Base-by-base conservation (phyloP, 1,140 invertebrate genomes). In the Watersipora subatra region DNA sequence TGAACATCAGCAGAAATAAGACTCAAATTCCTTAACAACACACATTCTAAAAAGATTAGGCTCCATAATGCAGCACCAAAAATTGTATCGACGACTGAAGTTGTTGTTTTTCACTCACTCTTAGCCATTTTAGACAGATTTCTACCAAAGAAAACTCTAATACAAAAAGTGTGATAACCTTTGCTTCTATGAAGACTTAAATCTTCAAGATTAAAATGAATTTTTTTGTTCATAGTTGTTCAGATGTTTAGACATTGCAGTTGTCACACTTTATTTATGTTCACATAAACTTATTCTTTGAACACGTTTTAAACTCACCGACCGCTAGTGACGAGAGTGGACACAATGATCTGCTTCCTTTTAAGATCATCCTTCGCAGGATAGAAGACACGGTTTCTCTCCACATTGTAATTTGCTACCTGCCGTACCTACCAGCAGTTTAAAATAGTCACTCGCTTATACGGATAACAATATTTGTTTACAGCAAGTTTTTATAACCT, bases 241-340 rank as follows among this genome's bases (percentile, higher is more conserved):
- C n/a, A 7, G n/a, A 7, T 46, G 34, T 12, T 46, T n/a, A 46
- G 7, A 46, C 34, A 12, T 12, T 46, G 34, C 7, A 7, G n/a
- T n/a, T 46, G 34, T n/a, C 34, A 46, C 34, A 46, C 34, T 46
- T 46, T n/a, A 1, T 22, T 22, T 1, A 2, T 22, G 1, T 1
- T 26, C 71, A 66, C 62, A 69, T 66, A n/a, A n/a, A n/a, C n/a
- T n/a, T n/a, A n/a, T n/a, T n/a, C n/a, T n/a, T n/a, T n/a, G n/a
- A n/a, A n/a, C n/a, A n/a, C n/a, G n/a, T n/a, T n/a, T n/a, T n/a
- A n/a, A 2, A 64, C 68, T 57, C 64, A 75, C 75, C 75, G 74
- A 56, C 75, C 74, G 12, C 70, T 69, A 17, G 73, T 75, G 2
- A 74, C 68, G 2, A 75, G 66, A 7, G 75, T 76, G 20, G 65